Base-by-base conservation (phyloP, 1,140 invertebrate species). In the Drosophila suzukii region DNA sequence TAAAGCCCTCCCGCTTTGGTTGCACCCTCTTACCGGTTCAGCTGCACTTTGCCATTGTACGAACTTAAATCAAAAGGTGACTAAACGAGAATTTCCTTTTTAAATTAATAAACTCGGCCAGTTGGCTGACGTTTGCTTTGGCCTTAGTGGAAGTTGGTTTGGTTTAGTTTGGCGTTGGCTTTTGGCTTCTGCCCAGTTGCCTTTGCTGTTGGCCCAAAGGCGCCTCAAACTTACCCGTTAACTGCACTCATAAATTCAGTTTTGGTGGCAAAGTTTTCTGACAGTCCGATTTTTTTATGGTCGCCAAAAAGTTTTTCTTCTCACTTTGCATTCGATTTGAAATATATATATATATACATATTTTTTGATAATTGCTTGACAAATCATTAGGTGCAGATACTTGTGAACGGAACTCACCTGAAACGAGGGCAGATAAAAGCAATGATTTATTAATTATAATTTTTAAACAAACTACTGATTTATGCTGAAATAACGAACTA, bases 51-150 rank as follows among this genome's bases (percentile, higher is more conserved):
- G 56, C 50, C 70, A 65, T 54, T 70, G 50, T 67, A 39, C 34
- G 59, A 61, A 68, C 78, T 84, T 90, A 90, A 90, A 90, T 90
- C 86, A 90, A 90, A 90, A 90, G 88, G 89, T 91, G 83, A 91
- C 81, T 91, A 91, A 91, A 91, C 81, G 83, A 79, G 81, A 91
- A 91, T 91, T 91, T 91, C 84, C 89, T 89, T 89, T 91, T 91
- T 82, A 85, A 85, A 89, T 91, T 91, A 91, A 91, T 91, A 91
- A 91, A 85, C 81, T 80, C 78, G 73, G 50, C 60, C 61, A 47
- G 60, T 39, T 34, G 78, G 34, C 67, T 47, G 51, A 53, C 58
- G 70, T 54, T 74, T 20, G 47, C 44, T n/a, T 47, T 54, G 62
- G 61, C 38, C 57, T 51, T 36, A 13, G 46, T 49, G 13, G 20